Evolutionary conservation across 2,888 invertebrate species (phyloP).

Genomic region (Bugula neritina): DNA sequence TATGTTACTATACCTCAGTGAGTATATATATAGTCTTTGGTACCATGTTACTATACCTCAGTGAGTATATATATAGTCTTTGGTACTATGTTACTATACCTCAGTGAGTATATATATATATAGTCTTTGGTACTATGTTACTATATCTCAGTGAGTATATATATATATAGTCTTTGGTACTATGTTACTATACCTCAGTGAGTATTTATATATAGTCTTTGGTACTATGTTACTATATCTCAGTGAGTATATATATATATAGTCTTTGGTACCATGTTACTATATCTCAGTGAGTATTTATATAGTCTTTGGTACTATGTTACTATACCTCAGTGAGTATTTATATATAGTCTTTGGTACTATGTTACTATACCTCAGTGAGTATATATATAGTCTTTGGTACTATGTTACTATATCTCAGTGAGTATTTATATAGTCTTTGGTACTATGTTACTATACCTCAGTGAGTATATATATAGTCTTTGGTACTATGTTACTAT

Average conservation of each 20-base stretch:
- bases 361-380: conserved; percentile 82
- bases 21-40: conserved; percentile 70
- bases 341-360: conserved; percentile 73
- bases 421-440: conserved; percentile 75
- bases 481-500: conserved; percentile 80
- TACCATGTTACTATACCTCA: conserved; percentile 83
- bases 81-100: conserved; percentile 79
- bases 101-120: conserved; percentile 65
- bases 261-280: conserved; percentile 79
- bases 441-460: conserved; percentile 79
- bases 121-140: conserved; percentile 83
- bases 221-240: conserved; percentile 83
- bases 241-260: conserved; percentile 65
- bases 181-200: conserved; percentile 82
- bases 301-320: conserved; percentile 85
- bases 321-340: conserved; percentile 74
- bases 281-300: conserved; percentile 73
- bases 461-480: conserved; percentile 73
- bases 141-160: conserved; percentile 73
- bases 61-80: conserved; percentile 75
- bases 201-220: conserved; percentile 68
- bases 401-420: conserved; percentile 83
- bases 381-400: conserved; percentile 70
- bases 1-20: conserved; percentile 82
- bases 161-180: conserved; percentile 76